A percentile compares a stretch with the other conserved stretches of the same genome.
Conservation (phyloP, 2,113 vertebrate genomes). For the Thamnaconus septentrionalis region DNA sequence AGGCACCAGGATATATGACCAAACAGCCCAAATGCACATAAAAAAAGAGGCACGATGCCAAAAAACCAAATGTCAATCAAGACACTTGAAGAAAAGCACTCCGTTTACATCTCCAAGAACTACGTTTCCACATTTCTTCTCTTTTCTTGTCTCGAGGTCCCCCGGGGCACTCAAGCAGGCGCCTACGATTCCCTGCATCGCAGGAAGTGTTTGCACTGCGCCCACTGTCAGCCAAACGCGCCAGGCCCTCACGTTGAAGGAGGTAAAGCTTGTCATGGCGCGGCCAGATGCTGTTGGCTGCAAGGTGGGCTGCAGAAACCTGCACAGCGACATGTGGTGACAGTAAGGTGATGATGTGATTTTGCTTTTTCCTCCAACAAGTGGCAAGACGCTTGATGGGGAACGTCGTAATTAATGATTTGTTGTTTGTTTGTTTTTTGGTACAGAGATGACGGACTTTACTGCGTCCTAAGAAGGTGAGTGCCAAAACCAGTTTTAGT, state of each 20-base stretch:
- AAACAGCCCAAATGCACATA: background rate
- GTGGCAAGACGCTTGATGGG: no score
- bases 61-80: background rate
- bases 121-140: background rate
- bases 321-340: constrained; percentile 83
- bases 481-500: constrained; percentile 38
- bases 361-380: background rate
- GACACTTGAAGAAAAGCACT: background rate
- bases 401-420: background rate
- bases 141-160: constrained; percentile 43
- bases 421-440: background rate
- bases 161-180: constrained; percentile 35
- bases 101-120: no score
- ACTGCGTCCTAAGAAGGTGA: constrained; percentile 89
- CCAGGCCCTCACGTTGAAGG: constrained; percentile 46
- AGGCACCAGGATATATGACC: no score
- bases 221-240: constrained; percentile 45
- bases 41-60: background rate
- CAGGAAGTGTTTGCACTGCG: constrained; percentile 59
- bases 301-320: constrained; percentile 78
- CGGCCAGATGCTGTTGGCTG: constrained; percentile 77
- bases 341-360: constrained; percentile 79
- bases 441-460: constrained; percentile 82
- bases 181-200: constrained; percentile 48
- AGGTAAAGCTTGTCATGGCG: constrained; percentile 49